These are phyloP conservation scores for Linepithema humile DNA, from an alignment of 1,140 invertebrate genomes.

Conservation along the genomic window DNA sequence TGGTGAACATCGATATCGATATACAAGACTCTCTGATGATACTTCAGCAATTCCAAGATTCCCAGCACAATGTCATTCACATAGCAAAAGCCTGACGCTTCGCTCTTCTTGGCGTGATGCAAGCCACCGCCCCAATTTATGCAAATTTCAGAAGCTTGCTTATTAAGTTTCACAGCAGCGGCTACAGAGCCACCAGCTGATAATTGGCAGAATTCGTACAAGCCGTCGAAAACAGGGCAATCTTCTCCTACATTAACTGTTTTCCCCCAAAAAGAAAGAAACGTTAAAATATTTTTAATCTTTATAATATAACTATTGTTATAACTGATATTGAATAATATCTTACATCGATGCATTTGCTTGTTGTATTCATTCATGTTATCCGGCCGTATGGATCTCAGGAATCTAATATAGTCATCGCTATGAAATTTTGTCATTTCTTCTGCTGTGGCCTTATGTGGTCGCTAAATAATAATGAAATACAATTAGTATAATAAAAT, in stretches of 20 bases:
- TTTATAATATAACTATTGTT: slow-evolving; percentile 86
- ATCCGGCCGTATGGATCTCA: slow-evolving; percentile 98
- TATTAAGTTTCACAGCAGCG: slow-evolving; percentile 97
- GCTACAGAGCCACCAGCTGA: slow-evolving; percentile 99
- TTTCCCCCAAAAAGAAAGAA: slow-evolving; percentile 84
- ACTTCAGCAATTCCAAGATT: slow-evolving; percentile 97
- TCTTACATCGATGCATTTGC: slow-evolving; percentile 99
- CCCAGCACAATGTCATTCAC: slow-evolving; percentile 98
- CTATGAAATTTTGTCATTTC: slow-evolving; percentile 99
- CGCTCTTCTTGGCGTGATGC: slow-evolving; percentile 99
- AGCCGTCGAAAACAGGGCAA: slow-evolving; percentile 98
- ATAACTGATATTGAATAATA: slow-evolving; percentile 98
- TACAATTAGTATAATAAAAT: slow-evolving; percentile 30
- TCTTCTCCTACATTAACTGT: slow-evolving; percentile 99
- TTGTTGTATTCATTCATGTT: slow-evolving; percentile 99
- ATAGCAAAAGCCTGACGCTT: slow-evolving; percentile 98
- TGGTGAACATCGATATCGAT: slow-evolving; percentile 99
- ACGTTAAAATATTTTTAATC: neutral
- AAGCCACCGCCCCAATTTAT: slow-evolving; percentile 99
- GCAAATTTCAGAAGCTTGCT: slow-evolving; percentile 98
- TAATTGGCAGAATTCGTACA: slow-evolving; percentile 99
- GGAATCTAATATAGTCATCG: slow-evolving; percentile 99
- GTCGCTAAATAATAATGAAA: slow-evolving; percentile 90
- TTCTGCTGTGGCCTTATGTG: slow-evolving; percentile 99
- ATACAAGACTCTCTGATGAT: slow-evolving; percentile 97